These are phyloP conservation scores for Limanda limanda DNA, from an alignment of 2,113 vertebrate species.

Conservation along the genomic window DNA sequence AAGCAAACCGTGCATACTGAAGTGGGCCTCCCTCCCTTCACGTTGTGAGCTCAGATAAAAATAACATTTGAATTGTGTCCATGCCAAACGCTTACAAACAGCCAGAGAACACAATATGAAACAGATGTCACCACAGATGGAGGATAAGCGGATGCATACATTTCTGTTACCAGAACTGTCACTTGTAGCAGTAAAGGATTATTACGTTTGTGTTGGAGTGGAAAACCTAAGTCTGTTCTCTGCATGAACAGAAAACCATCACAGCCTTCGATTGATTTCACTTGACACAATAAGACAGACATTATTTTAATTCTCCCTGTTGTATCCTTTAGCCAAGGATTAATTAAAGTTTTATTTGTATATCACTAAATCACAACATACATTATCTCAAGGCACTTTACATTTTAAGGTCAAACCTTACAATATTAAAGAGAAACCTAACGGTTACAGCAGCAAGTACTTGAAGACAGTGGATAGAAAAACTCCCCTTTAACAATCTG, in stretches of 20 bases:
- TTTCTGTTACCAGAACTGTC: slow-evolving; percentile 70
- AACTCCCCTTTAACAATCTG: too few species aligned
- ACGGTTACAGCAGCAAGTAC: too few species aligned
- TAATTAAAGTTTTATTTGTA: too few species aligned
- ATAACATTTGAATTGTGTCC: slow-evolving; percentile 57
- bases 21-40: slow-evolving; percentile 5
- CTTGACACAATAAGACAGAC: background rate
- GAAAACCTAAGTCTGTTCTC: slow-evolving; percentile 8
- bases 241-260: background rate
- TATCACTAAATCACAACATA: too few species aligned
- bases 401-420: too few species aligned
- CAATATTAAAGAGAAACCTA: too few species aligned
- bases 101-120: slow-evolving; percentile 66
- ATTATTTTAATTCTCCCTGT: background rate
- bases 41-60: slow-evolving; percentile 50
- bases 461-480: too few species aligned
- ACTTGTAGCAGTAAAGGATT: slow-evolving; percentile 62
- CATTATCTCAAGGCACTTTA: too few species aligned
- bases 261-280: background rate
- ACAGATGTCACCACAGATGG: slow-evolving; percentile 81
- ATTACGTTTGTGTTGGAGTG: slow-evolving; percentile 49
- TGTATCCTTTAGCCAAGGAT: background rate
- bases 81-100: slow-evolving; percentile 60
- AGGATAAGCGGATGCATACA: slow-evolving; percentile 70
- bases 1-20: slow-evolving; percentile 1